Base-by-base conservation (phyloP, 2,113 vertebrate species). In the Mirza zaza region DNA sequence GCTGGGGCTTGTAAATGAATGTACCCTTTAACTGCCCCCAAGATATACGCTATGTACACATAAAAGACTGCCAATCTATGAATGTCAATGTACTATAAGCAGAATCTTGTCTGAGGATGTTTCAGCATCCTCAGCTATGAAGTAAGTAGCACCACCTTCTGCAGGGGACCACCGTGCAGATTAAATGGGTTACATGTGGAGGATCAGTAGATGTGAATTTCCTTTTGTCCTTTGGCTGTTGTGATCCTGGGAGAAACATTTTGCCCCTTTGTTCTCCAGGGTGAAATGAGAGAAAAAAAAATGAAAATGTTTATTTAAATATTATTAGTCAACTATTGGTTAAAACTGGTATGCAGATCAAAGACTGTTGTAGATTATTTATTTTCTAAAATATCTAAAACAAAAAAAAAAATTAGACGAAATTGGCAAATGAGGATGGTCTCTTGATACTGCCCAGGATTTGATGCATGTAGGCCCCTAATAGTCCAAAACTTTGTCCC, bases 271-370 rank as follows among this genome's bases (percentile, higher is more conserved):
- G 61, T n/a, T 79, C 20, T 17, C 65, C 23, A 23, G 55, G 17
- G 20, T 45, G 13, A 88, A 80, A 90, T 27, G 48, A 96, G 25
- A 94, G 15, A 82, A 94, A 84, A 79, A 17, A 17, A 36, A 70
- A n/a, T 21, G 39, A 68, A 80, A 82, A 81, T 71, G 17, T 80
- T 87, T 90, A 29, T 86, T 92, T 75, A 27, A 65, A 87, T 88
- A 65, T 48, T 20, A 86, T 63, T 67, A 55, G 86, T 34, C 11
- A 79, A 65, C 15, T 52, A 50, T 57, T 59, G 27, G 29, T 73
- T 50, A 82, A 83, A 96, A 85, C 2, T 32, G 3, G 48, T 10
- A 57, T 14, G 61, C 6, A 50, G 52, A 48, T 71, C 32, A 68
- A 84, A 82, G 32, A 18, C 68, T 75, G 1, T 0, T 94, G 21